Conservation (phyloP, 2,888 invertebrate species). For the Rhingia rostrata region DNA sequence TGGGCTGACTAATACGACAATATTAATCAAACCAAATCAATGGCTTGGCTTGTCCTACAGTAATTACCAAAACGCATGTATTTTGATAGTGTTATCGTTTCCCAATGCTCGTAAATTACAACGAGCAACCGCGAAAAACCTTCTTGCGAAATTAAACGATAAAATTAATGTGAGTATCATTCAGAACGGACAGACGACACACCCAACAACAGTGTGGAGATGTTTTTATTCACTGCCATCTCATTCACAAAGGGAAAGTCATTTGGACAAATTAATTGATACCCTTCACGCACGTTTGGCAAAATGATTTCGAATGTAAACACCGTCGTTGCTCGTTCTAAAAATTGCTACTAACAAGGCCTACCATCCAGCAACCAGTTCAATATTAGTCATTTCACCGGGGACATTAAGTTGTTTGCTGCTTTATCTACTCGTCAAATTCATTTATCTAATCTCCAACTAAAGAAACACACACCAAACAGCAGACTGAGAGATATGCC, state of each 20-base stretch:
- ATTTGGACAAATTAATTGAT: constrained; percentile 42
- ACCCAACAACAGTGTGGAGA: constrained; percentile 36
- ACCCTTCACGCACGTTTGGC: constrained; percentile 22
- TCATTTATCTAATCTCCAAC: constrained; percentile 51
- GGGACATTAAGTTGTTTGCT: neutral
- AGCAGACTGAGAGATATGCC: neutral
- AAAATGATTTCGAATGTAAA: constrained; percentile 18
- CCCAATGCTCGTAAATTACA: constrained; percentile 9
- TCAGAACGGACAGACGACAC: constrained; percentile 39
- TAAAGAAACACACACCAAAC: constrained; percentile 19
- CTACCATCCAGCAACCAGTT: neutral
- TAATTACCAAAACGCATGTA: neutral
- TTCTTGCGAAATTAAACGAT: constrained; percentile 9
- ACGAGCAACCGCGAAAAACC: neutral
- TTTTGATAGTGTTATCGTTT: neutral
- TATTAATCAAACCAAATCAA: constrained; percentile 2
- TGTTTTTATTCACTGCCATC: constrained; percentile 16
- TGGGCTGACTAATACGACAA: constrained; percentile 2
- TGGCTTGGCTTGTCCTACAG: neutral
- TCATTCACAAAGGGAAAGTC: constrained; percentile 20
- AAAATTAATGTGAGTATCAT: constrained; percentile 8
- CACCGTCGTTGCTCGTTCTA: neutral
- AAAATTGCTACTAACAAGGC: neutral
- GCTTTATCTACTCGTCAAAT: constrained; percentile 35
- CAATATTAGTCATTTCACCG: constrained; percentile 6